Evolutionary conservation across 2,113 vertebrate genomes (phyloP), one percentile per base, ranked within the genome.

Genomic region (Meleagris gallopavo): DNA sequence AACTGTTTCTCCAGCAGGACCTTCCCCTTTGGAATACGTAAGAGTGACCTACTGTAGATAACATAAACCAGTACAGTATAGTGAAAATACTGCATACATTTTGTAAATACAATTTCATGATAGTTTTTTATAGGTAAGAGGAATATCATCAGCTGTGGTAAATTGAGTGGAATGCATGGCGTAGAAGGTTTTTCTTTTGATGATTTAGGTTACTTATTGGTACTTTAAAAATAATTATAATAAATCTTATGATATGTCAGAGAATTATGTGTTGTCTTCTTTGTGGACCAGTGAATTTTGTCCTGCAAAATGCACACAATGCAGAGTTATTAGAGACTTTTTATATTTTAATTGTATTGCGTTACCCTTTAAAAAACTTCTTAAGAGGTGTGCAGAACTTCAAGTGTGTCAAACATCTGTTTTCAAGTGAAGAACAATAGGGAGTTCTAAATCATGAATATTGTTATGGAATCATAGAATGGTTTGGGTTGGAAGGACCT

Each of bases 161-260:
- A 76, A 36, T 11, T 3, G 3, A 61, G 65, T 19, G 15, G 20
- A 62, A 2, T 1, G 5, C 2, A 2, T 40, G 43, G 5, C 30
- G 14, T 52, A 36, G 34, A 32, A 79, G 9, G 6, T 61, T 8
- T 21, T 92, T 73, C 27, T 55, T 75, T 9, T 32, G 57, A 57
- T 27, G 24, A 10, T 0, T 74, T 34, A 64, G 8, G 34, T 54
- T 91, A 64, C 7, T 60, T 13, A 54, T 4, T 30, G 17, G 4
- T 66, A 67, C 24, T 72, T 50, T 25, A 50, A 25, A 7, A 50
- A 50, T 24, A 24, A 50, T 50, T 50, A 50, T 25, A 50, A 50
- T 50, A 50, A 13, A 50, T 50, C 48, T 50, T 25, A 50, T 2
- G 6, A 50, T 50, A 25, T 3, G 13, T 50, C 48, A 50, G 13